Evolutionary conservation across 1,140 invertebrate genomes (phyloP).

Genomic region (Anoplolepis gracilipes): DNA sequence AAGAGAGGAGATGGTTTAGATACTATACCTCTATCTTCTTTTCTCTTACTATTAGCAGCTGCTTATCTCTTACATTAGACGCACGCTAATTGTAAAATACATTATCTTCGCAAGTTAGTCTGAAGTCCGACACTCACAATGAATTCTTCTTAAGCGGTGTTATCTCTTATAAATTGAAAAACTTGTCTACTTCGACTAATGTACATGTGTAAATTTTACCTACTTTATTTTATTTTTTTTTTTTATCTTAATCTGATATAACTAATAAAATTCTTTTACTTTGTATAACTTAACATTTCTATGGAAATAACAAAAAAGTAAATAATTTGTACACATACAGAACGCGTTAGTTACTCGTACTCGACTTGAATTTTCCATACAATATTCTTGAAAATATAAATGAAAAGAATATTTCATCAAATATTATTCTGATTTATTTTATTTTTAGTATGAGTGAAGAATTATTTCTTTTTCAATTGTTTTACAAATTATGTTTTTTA

Average conservation of each 20-base stretch:
- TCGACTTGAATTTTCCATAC: neutral
- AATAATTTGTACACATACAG: neutral
- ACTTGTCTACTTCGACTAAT: neutral
- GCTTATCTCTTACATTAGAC: constrained; percentile 26
- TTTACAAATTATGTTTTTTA: neutral
- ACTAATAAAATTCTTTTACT: neutral
- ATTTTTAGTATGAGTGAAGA: neutral
- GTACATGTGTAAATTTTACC: neutral
- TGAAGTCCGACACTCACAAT: neutral
- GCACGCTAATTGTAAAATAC: neutral
- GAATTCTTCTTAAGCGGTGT: neutral
- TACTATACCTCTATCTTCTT: constrained; percentile 12
- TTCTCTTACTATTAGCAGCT: neutral
- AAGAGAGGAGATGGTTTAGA: neutral
- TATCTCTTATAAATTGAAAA: constrained; percentile 12
- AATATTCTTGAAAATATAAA: neutral
- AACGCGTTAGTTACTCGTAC: neutral
- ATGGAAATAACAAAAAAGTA: neutral
- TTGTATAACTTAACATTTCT: neutral
- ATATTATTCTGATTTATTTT: neutral
- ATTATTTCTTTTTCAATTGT: neutral
- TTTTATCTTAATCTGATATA: too few relatives aligned
- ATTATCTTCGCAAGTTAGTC: neutral
- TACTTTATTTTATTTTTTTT: neutral
- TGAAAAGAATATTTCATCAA: neutral